These are phyloP conservation scores for Lepus americanus DNA, from an alignment of 2,113 vertebrate species.

Conservation along the genomic window DNA sequence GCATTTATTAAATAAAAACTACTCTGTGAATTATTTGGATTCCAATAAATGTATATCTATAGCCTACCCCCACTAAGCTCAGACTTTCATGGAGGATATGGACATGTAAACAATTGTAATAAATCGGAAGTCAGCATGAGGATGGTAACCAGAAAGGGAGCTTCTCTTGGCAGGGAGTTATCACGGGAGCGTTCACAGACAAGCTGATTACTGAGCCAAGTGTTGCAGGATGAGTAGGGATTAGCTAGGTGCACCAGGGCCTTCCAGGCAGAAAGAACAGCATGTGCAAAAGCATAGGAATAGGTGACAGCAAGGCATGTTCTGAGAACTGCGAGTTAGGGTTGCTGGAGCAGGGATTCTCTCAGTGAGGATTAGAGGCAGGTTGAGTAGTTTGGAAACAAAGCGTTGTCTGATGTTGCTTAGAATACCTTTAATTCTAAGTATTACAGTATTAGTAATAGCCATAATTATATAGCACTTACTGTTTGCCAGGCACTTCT, in stretches of 20 bases:
- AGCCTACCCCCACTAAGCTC: not conserved
- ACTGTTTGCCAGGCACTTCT: not conserved
- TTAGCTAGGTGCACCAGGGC: not conserved
- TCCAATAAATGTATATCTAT: not conserved
- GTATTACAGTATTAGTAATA: not conserved
- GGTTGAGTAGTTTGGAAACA: not conserved
- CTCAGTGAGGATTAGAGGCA: not conserved
- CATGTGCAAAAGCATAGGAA: not conserved
- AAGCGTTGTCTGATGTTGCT: not conserved
- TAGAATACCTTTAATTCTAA: constrained; percentile 27
- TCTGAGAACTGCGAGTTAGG: not conserved
- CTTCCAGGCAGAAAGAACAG: constrained; percentile 23
- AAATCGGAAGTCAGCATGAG: not conserved
- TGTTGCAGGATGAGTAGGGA: not conserved
- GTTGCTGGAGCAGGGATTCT: not conserved
- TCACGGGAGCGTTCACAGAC: not conserved
- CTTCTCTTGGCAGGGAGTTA: not conserved
- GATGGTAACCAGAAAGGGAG: not conserved
- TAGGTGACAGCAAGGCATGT: not conserved
- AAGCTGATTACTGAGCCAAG: not conserved
- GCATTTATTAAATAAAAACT: constrained; percentile 18
- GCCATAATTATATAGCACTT: not conserved
- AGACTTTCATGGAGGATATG: not conserved
- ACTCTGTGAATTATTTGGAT: constrained; percentile 30
- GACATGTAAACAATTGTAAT: not conserved